Conservation (phyloP, 2,888 invertebrate genomes). For the Elegia similella region DNA sequence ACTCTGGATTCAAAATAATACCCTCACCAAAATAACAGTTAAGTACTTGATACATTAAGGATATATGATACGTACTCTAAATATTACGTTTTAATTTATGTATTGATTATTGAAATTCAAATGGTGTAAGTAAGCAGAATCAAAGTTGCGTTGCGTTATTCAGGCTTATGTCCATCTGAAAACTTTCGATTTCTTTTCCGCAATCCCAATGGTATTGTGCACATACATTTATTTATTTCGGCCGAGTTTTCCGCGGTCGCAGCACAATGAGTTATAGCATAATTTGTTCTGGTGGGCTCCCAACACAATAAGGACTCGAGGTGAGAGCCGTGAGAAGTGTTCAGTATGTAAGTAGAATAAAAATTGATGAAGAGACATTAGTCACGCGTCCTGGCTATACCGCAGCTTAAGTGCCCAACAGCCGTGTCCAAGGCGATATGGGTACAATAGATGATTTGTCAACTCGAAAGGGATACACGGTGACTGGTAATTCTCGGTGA, state of each 20-base stretch:
- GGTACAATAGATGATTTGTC: conserved; percentile 15
- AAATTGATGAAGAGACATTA: conserved; percentile 48
- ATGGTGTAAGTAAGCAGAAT: too few species aligned
- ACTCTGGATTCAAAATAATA: too few species aligned
- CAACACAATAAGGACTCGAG: conserved; percentile 43
- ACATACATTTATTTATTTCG: conserved; percentile 27
- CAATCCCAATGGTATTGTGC: conserved; percentile 23
- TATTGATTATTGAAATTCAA: too few species aligned
- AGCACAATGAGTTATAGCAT: conserved; percentile 53
- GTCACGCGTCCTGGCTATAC: conserved; percentile 27
- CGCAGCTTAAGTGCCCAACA: conserved; percentile 14
- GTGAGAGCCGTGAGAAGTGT: conserved; percentile 45
- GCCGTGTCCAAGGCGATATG: conserved; percentile 17
- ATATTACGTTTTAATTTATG: too few species aligned
- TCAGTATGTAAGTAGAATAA: conserved; percentile 43
- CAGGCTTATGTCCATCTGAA: conserved; percentile 4
- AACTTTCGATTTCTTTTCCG: conserved; percentile 21
- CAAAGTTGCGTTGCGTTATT: neutral
- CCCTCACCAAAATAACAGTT: too few species aligned
- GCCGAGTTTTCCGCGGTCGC: conserved; percentile 37
- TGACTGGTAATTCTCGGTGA: neutral
- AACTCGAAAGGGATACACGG: conserved; percentile 2
- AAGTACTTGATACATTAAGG: too few species aligned
- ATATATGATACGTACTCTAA: too few species aligned
- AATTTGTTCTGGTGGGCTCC: conserved; percentile 51